Percentiles rank a stretch among this genome's conserved stretches.
Evolutionary conservation across 1,140 invertebrate genomes (phyloP).

Genomic region (Leucophenga varia): DNA sequence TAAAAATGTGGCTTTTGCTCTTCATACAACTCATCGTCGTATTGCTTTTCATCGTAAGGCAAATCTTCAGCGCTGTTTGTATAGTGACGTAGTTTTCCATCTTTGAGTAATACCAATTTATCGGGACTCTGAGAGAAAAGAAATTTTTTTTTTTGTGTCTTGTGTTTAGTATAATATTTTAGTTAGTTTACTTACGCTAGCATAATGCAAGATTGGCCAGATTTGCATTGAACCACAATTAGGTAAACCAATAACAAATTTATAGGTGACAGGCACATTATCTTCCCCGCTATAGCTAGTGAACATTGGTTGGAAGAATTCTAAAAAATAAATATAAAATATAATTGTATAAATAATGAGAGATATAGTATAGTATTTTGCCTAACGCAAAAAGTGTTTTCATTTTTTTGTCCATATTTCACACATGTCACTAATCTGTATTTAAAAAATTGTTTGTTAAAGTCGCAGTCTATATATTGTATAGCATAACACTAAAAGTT

Average conservation of each 20-base stretch:
- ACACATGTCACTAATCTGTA: too few relatives aligned
- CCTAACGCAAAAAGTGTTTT: too few relatives aligned
- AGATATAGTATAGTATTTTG: too few relatives aligned
- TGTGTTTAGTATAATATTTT: too few relatives aligned
- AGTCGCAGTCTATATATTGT: too few relatives aligned
- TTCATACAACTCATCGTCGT: slow-evolving; percentile 50
- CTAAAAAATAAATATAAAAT: slow-evolving; percentile 41
- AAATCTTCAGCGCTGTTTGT: slow-evolving; percentile 59
- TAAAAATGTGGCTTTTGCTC: slow-evolving; percentile 59
- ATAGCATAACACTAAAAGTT: too few relatives aligned
- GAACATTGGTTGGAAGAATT: slow-evolving; percentile 65
- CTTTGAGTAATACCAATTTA: slow-evolving; percentile 65
- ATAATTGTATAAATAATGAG: not conserved
- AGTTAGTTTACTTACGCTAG: slow-evolving; percentile 36
- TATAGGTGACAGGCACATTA: slow-evolving; percentile 36
- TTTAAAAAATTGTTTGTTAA: too few relatives aligned
- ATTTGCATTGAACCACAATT: slow-evolving; percentile 69
- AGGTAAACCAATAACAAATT: slow-evolving; percentile 66
- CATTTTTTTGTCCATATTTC: too few relatives aligned
- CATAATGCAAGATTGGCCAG: slow-evolving; percentile 72
- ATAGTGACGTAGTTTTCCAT: slow-evolving; percentile 72
- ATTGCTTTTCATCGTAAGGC: slow-evolving; percentile 30
- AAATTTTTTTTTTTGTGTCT: not conserved
- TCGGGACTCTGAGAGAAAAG: slow-evolving; percentile 56
- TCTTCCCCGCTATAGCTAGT: slow-evolving; percentile 62